phyloP scores from a whole-genome alignment of 1,140 invertebrate genomes.

The Nymphalis io region DNA sequence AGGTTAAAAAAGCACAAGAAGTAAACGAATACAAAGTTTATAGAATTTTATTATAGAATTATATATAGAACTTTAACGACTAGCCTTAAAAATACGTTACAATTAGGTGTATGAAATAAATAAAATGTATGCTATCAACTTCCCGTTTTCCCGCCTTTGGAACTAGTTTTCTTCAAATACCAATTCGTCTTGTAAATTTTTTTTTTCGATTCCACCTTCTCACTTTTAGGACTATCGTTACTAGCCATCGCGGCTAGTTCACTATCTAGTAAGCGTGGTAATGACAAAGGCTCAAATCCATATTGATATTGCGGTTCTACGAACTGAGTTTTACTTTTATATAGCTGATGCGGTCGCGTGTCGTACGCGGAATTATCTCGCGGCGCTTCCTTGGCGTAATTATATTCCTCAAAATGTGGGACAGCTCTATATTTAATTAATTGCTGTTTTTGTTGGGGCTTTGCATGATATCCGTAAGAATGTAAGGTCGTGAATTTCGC shows the following conservation, averaged over 20 bases:
- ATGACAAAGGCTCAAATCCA: conserved; percentile 70
- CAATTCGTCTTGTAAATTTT: conserved; percentile 76
- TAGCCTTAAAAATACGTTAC: conserved; percentile 23
- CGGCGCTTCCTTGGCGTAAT: conserved; percentile 52
- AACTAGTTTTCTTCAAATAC: conserved; percentile 70
- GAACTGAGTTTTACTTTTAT: conserved; percentile 63
- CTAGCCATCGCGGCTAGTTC: conserved; percentile 66
- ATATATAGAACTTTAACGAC: conserved; percentile 2
- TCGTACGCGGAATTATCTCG: conserved; percentile 57
- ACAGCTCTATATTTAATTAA: conserved; percentile 51
- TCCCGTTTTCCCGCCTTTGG: conserved; percentile 46
- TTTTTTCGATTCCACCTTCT: conserved; percentile 67
- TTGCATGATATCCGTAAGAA: conserved; percentile 36
- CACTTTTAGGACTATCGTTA: conserved; percentile 63
- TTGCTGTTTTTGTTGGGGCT: conserved; percentile 49
- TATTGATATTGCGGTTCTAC: conserved; percentile 76
- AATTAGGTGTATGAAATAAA: conserved; percentile 35
- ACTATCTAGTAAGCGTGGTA: conserved; percentile 58
- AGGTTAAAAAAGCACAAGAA: neutral
- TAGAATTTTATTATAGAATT: conserved; percentile 25
- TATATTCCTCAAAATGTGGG: conserved; percentile 51
- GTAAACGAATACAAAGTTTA: neutral
- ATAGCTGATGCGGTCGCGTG: conserved; percentile 50
- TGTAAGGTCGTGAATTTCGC: conserved; percentile 52
- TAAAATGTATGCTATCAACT: conserved; percentile 56